phyloP scores from a whole-genome alignment of 2,113 vertebrate genomes.

The Protobothrops flavoviridis region DNA sequence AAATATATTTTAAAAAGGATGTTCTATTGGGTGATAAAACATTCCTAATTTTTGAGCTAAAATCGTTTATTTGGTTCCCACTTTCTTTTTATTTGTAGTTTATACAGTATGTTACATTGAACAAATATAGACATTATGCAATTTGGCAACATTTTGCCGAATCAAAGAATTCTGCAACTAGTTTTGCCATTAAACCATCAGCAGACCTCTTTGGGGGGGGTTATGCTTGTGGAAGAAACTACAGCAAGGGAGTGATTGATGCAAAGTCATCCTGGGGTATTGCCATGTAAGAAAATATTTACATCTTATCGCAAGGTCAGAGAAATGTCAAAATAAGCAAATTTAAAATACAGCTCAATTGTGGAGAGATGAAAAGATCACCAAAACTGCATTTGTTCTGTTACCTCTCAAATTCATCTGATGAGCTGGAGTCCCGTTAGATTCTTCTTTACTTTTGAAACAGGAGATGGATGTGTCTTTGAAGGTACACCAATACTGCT shows the following conservation, averaged over 20 bases:
- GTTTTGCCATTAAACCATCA: not conserved
- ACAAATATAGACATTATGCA: not conserved
- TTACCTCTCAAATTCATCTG: conserved; percentile 98
- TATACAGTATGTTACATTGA: not conserved
- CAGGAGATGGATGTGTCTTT: conserved; percentile 99
- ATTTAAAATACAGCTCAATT: not conserved
- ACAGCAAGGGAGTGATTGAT: not conserved
- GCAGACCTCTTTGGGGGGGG: not conserved
- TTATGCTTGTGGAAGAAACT: not conserved
- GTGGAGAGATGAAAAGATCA: not conserved
- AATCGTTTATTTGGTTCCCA: not conserved
- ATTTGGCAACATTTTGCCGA: not conserved
- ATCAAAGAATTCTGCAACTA: not conserved
- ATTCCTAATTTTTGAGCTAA: not conserved
- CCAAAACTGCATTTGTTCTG: not conserved
- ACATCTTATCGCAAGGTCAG: not conserved
- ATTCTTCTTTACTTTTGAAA: conserved; percentile 97
- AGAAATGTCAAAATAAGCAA: not conserved
- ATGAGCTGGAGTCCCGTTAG: conserved; percentile 87
- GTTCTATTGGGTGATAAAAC: not conserved
- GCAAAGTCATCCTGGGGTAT: too few species aligned
- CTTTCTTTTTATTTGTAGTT: not conserved
- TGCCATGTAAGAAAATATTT: not conserved
- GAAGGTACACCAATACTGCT: conserved; percentile 99
- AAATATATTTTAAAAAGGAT: not conserved